A percentile compares a stretch with the other conserved stretches of the same genome.
Conservation (phyloP, 2,797 vertebrate species). For the Falco berigora region DNA sequence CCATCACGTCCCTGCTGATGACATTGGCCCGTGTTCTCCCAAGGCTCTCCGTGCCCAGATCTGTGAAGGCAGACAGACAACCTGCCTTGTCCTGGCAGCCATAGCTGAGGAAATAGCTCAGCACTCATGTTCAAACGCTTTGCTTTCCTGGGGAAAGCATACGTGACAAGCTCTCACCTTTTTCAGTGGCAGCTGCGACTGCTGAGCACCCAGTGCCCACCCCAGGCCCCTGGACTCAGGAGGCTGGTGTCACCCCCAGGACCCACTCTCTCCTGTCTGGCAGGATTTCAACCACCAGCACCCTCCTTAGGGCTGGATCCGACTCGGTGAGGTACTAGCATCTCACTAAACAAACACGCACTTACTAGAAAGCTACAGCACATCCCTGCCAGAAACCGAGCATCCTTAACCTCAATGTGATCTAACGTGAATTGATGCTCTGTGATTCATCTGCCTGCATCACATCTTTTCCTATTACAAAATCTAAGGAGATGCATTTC, state of each 20-base stretch:
- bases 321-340: not conserved
- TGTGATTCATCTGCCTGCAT: not conserved
- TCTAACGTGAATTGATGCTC: not conserved
- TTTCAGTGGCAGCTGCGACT: rapidly evolving
- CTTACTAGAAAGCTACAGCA: not conserved
- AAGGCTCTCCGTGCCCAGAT: not conserved
- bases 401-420: not conserved
- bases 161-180: not conserved
- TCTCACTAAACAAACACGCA: not conserved
- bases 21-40: not conserved
- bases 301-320: not conserved
- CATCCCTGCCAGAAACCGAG: not conserved
- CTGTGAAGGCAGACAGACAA: not conserved
- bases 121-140: not conserved
- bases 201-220: not conserved
- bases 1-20: not conserved
- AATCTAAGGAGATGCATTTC: slow-evolving; percentile 16
- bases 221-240: rapidly evolving
- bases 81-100: not conserved
- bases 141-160: not conserved
- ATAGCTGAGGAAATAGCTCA: not conserved
- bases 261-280: not conserved
- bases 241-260: not conserved
- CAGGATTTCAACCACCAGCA: not conserved
- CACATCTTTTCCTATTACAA: not conserved